Evolutionary conservation across 2,113 vertebrate species (phyloP), one percentile per base, ranked within the genome.

Genomic region (Pungitius pungitius): DNA sequence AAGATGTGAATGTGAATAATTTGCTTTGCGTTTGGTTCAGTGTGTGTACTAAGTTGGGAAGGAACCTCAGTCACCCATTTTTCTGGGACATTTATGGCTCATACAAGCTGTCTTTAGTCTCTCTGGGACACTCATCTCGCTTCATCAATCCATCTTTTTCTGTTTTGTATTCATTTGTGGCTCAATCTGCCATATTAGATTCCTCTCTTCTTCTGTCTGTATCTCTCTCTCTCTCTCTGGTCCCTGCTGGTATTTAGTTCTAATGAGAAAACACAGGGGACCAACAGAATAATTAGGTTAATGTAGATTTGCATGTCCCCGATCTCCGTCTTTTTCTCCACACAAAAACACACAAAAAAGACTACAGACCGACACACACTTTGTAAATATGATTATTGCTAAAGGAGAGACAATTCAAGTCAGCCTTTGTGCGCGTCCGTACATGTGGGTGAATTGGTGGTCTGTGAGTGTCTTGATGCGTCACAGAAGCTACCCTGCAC

Each of bases 191-290:
- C 43, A 80, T 77, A 84, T 84, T 85, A 74, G 77, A 85, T 73
- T 26, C 75, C 27, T 43, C 60, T 76, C 27, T 57, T 55, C 13
- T 3, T 51, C 61, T 75, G 42, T 68, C 51, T 66, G 55, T 66
- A 14, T 45, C 43, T 43, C 49, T 62, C 54, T 56, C 51, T 20
- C 57, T 70, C 30, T 75, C 59, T 63, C 45, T 49, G 47, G 73
- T 83, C 85, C 61, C 70, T 83, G 72, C 83, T 83, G 78, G 78
- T 77, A 66, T 7, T 40, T 52, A 86, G 60, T 71, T 86, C 80
- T 85, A 91, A 91, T 91, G 83, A 90, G 82, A 89, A 84, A 87
- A 90, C 90, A 87, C 81, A 77, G 85, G 85, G 81, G 90, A 91
- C 82, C 81, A 79, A 81, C 82, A 84, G 47, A 87, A 86, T 88